Percentiles rank a stretch among this genome's conserved stretches.
Evolutionary conservation across 2,113 vertebrate genomes (phyloP).

Genomic region (Isurus oxyrinchus): DNA sequence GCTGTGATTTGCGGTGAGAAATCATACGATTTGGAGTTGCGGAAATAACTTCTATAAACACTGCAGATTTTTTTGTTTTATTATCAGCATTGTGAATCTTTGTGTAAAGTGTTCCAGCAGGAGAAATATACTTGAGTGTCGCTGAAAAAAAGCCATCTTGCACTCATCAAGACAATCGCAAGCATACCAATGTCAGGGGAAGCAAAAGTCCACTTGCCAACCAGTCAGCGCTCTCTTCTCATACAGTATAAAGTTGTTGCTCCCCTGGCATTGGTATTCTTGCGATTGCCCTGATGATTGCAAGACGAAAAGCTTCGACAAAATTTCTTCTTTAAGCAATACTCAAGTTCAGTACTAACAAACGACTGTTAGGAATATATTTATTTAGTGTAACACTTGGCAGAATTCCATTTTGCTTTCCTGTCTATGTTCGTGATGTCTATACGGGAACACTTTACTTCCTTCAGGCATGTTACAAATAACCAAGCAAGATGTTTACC

Average conservation of each 20-base stretch:
- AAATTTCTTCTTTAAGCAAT: too few relatives aligned
- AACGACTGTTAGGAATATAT: neutral
- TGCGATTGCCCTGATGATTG: too few relatives aligned
- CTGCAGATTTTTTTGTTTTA: neutral
- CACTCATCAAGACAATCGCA: too few relatives aligned
- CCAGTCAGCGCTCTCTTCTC: too few relatives aligned
- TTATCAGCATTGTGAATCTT: neutral
- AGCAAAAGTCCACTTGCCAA: too few relatives aligned
- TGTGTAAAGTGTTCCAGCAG: neutral
- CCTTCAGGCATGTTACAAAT: neutral
- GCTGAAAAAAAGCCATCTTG: too few relatives aligned
- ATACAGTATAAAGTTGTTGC: too few relatives aligned
- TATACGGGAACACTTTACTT: neutral
- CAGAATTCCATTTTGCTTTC: neutral
- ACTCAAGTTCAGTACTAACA: too few relatives aligned
- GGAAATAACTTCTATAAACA: neutral
- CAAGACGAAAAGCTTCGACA: too few relatives aligned
- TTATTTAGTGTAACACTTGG: neutral
- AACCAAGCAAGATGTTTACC: neutral
- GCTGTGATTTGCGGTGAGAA: neutral
- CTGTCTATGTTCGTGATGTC: neutral
- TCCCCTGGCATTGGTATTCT: too few relatives aligned
- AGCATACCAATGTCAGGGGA: too few relatives aligned
- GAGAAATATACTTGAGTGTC: neutral
- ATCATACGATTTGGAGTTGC: neutral